phyloP scores from a whole-genome alignment of 2,888 invertebrate species.

The Neuroscelio doddi region DNA sequence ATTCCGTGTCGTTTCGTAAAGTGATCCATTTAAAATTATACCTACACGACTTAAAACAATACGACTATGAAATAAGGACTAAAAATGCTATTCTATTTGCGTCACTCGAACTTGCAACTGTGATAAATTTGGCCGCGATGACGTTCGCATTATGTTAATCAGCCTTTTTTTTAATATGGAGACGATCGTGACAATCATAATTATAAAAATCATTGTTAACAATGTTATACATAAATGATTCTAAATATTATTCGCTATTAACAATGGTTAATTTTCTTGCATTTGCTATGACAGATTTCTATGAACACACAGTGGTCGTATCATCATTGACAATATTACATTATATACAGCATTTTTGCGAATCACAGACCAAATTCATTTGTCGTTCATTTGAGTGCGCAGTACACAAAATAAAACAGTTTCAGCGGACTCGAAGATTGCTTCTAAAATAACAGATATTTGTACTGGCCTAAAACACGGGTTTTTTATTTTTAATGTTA shows the following conservation, averaged over 20 bases:
- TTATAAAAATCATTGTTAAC: constrained; percentile 1
- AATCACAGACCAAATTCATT: constrained; percentile 1
- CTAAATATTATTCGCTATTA: neutral
- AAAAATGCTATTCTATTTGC: neutral
- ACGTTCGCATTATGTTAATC: constrained; percentile 5
- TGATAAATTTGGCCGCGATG: constrained; percentile 7
- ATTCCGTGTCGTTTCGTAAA: neutral
- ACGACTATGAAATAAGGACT: neutral
- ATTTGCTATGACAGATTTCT: too few species aligned
- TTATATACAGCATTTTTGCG: neutral
- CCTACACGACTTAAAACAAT: too few species aligned
- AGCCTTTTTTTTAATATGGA: constrained; percentile 3
- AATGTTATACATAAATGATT: constrained; percentile 3
- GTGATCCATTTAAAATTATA: too few species aligned
- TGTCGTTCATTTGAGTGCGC: constrained; percentile 2
- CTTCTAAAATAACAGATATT: too few species aligned
- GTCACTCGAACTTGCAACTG: constrained; percentile 4
- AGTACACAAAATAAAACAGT: constrained; percentile 13
- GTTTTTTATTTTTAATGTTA: too few species aligned
- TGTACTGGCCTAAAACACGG: too few species aligned
- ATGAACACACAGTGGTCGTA: constrained; percentile 11
- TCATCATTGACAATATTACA: neutral
- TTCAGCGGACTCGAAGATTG: too few species aligned
- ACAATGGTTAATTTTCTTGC: too few species aligned
- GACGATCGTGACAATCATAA: neutral